Evolutionary conservation across 2,888 invertebrate species (phyloP).

Genomic region (Camptogramma bilineatum): DNA sequence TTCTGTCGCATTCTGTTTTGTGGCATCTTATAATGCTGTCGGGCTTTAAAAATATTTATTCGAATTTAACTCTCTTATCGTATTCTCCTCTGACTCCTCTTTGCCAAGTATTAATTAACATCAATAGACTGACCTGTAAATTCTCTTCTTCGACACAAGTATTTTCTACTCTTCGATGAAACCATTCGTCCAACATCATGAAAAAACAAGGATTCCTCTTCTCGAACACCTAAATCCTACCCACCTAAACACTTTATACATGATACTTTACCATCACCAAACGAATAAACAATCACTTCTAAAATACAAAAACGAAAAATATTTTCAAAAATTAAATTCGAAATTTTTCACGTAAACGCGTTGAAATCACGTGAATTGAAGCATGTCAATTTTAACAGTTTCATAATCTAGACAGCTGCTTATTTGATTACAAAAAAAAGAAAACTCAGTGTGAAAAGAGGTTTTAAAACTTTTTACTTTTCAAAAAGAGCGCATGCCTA

Average conservation of each 20-base stretch:
- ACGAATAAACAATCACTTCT: constrained; percentile 81
- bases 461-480: constrained; percentile 18
- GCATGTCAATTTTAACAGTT: constrained; percentile 45
- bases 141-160: constrained; percentile 65
- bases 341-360: constrained; percentile 74
- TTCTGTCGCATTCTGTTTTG: too few relatives aligned
- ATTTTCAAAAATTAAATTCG: constrained; percentile 76
- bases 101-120: background rate
- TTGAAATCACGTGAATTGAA: constrained; percentile 68
- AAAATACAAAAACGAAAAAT: constrained; percentile 83
- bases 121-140: constrained; percentile 67
- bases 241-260: constrained; percentile 73
- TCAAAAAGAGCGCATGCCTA: constrained; percentile 34
- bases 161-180: constrained; percentile 70
- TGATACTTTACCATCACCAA: constrained; percentile 79
- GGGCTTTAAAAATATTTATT: too few relatives aligned
- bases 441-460: background rate
- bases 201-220: constrained; percentile 60
- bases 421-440: constrained; percentile 38
- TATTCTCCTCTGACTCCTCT: too few relatives aligned
- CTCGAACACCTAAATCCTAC: constrained; percentile 63
- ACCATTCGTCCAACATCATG: constrained; percentile 85
- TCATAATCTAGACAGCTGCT: constrained; percentile 50
- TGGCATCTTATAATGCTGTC: too few relatives aligned
- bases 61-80: too few relatives aligned